A percentile compares a stretch with the other conserved stretches of the same genome.
phyloP scores from a whole-genome alignment of 1,140 invertebrate genomes.

The Helicoverpa armigera region DNA sequence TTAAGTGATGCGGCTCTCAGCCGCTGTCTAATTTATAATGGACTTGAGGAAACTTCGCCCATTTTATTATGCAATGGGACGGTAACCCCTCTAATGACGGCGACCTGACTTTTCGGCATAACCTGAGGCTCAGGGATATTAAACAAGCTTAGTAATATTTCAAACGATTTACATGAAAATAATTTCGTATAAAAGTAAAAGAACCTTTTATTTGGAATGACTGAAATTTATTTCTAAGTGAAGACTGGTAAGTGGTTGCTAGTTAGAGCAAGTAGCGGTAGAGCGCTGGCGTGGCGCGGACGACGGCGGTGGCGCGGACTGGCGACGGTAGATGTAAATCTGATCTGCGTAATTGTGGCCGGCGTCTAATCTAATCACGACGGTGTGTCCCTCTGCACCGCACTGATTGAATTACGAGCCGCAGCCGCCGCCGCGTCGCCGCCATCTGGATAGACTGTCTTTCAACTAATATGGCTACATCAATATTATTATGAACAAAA shows the following conservation, averaged over 20 bases:
- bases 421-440: slow-evolving; percentile 55
- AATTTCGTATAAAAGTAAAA: slow-evolving; percentile 45
- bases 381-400: slow-evolving; percentile 77
- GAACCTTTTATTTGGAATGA: slow-evolving; percentile 47
- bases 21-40: slow-evolving; percentile 86
- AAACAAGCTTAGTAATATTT: slow-evolving; percentile 72
- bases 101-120: slow-evolving; percentile 76
- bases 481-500: slow-evolving; percentile 64
- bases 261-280: neutral
- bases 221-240: slow-evolving; percentile 7
- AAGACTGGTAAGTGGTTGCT: neutral
- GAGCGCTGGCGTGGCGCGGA: neutral
- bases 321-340: slow-evolving; percentile 75
- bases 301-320: neutral
- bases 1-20: slow-evolving; percentile 85
- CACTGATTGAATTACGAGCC: slow-evolving; percentile 81
- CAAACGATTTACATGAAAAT: slow-evolving; percentile 66
- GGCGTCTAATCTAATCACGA: slow-evolving; percentile 82
- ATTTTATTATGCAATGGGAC: slow-evolving; percentile 86
- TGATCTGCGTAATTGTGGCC: slow-evolving; percentile 84
- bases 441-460: slow-evolving; percentile 62
- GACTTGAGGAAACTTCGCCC: slow-evolving; percentile 85
- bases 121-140: slow-evolving; percentile 74
- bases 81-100: slow-evolving; percentile 84
- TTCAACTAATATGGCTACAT: slow-evolving; percentile 57